Evolutionary conservation across 2,888 invertebrate genomes (phyloP), one percentile per base, ranked within the genome.

Genomic region (Tachina fera): DNA sequence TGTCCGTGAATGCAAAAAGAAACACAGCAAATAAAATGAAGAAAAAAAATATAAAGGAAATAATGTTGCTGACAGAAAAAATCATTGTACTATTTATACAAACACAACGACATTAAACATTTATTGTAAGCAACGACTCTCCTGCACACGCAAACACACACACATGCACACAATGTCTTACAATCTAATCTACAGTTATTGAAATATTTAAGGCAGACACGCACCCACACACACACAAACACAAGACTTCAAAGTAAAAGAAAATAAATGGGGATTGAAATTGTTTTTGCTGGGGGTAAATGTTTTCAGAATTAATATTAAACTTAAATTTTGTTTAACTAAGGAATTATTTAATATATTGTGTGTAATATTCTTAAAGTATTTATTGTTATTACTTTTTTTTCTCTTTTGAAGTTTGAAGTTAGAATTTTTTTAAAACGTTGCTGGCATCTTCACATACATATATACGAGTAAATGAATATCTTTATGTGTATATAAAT

Each of bases 71-170:
- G 56, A 22, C 19, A 74, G 31, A n/a, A 65, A 14, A 45, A 16
- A 72, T 61, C 31, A 68, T 67, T 65, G 31, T 80, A 76, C 47
- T 53, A 43, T 77, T 67, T 67, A 19, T n/a, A 67, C 10, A 22
- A 19, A 22, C 19, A 16, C n/a, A 56, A 39, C 47, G 11, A 61
- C 19, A 49, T 53, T 47, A 77, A 63, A 63, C 9, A 71, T 56
- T 70, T 14, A 39, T 53, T 45, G 14, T 0, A 53, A 79, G 63
- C 56, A 70, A 63, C 16, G 47, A 71, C 39, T 10, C 45, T 10
- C 43, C 5, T 10, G n/a, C 41, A 76, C 60, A 67, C 14, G 19
- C 19, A 74, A 2, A 63, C 14, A 65, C 11, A 74, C 22, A 53
- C 39, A 56, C 47, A 31, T 16, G 0, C 9, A 65, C 45, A 56